These are phyloP conservation scores for Miichthys miiuy DNA, from an alignment of 2,797 vertebrate genomes.

Conservation along the genomic window DNA sequence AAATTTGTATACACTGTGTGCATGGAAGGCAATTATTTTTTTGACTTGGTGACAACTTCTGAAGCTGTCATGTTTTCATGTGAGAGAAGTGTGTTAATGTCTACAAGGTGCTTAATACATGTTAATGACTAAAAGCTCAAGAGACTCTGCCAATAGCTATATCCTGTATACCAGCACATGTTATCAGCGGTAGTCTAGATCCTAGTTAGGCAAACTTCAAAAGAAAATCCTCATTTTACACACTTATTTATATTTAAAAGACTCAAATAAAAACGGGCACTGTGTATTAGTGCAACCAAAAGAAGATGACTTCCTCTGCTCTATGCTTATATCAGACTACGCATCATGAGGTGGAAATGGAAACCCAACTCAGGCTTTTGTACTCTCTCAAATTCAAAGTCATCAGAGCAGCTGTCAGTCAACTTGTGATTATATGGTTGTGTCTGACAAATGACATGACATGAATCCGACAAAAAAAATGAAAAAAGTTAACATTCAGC, in stretches of 20 bases:
- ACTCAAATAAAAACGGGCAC: constrained; percentile 70
- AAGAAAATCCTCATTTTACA: constrained; percentile 61
- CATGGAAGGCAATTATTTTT: constrained; percentile 96
- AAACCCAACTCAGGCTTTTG: constrained; percentile 31
- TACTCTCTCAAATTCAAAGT: constrained; percentile 52
- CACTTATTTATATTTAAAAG: constrained; percentile 67
- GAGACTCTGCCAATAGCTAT: constrained; percentile 51
- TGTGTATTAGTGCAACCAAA: constrained; percentile 69
- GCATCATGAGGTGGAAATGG: constrained; percentile 36
- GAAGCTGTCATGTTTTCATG: constrained; percentile 65
- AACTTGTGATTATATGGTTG: constrained; percentile 53
- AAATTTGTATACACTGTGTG: constrained; percentile 99
- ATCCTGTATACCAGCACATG: constrained; percentile 62
- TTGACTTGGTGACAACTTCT: constrained; percentile 75
- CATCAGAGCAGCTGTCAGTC: constrained; percentile 41
- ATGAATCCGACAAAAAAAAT: constrained; percentile 39
- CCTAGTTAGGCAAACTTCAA: constrained; percentile 43
- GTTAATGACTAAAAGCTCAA: constrained; percentile 61
- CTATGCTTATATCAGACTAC: constrained; percentile 48
- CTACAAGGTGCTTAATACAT: constrained; percentile 64
- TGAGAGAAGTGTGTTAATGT: constrained; percentile 66
- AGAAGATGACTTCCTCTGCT: constrained; percentile 68
- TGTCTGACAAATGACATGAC: constrained; percentile 56
- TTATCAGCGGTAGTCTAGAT: constrained; percentile 53
- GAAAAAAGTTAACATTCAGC: constrained; percentile 35